Conservation (phyloP, 2,888 invertebrate species). For the Brenthis hecate region DNA sequence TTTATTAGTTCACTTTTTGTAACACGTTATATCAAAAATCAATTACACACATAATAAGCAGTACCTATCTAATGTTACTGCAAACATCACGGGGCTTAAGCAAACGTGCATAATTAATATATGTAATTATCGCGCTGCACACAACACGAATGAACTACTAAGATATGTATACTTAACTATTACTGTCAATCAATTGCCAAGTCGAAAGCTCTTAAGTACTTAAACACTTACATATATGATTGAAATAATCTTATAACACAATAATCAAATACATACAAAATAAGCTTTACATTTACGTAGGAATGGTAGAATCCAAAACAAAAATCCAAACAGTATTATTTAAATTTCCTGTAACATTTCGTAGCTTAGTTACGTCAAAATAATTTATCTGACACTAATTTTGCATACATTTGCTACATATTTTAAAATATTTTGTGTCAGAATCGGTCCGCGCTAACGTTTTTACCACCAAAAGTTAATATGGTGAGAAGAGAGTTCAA, state of each 20-base stretch:
- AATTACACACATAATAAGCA: no score
- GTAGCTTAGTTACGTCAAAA: no score
- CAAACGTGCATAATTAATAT: slow-evolving; percentile 1
- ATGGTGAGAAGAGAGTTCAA: slow-evolving; percentile 62
- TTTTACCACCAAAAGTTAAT: slow-evolving; percentile 51
- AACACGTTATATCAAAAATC: no score
- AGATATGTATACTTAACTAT: background rate
- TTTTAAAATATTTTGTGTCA: background rate
- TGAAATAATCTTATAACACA: slow-evolving; percentile 45
- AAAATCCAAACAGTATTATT: no score
- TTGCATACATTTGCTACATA: background rate
- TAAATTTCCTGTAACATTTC: no score
- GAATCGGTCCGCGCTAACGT: background rate
- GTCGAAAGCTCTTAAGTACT: slow-evolving; percentile 33
- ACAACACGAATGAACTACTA: background rate
- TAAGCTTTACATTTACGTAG: no score
- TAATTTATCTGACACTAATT: no score
- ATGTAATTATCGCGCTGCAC: background rate
- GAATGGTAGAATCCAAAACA: no score
- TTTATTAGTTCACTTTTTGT: no score
- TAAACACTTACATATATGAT: background rate
- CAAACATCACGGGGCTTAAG: background rate
- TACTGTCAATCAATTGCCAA: slow-evolving; percentile 2
- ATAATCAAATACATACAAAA: no score
- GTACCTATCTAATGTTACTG: no score